Evolutionary conservation across 2,888 invertebrate genomes (phyloP), one percentile per base, ranked within the genome.

Genomic region (Lithophane leautieri): DNA sequence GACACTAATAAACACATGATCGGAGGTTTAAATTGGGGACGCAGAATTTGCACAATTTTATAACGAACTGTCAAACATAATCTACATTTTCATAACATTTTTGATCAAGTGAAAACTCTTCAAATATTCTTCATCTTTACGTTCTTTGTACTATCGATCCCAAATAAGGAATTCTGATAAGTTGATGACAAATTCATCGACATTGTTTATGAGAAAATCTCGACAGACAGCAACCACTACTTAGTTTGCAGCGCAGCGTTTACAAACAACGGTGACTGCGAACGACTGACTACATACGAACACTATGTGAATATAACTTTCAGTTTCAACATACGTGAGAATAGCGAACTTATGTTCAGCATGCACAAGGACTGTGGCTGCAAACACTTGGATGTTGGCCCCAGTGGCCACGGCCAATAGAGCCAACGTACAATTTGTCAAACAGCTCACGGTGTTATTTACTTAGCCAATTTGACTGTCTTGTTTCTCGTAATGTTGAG

Each of bases 261-360:
- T 94, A 95, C 94, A 94, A 94, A 94, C 95, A 94, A 91, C 91
- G 84, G 90, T 85, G 91, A 89, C 92, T 89, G 91, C 91, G 90
- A 93, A 91, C 91, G 91, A 93, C 91, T 93, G 93, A 91, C 93
- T 94, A 92, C 94, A 92, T 90, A 84, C 89, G 86, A 85, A 89
- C 89, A 83, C 84, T 86, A 87, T 86, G 89, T 91, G 90, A 91
- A 93, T 91, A 91, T 90, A 89, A 89, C 91, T 92, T 89, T 91
- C 89, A 88, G 91, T 92, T 93, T 90, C 91, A 88, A 86, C 73
- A 79, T 80, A 83, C 75, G 83, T 77, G 70, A 82, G 81, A 77
- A 77, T 79, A 78, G 68, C 72, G 82, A 81, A 81, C 81, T 77
- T 83, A 83, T 83, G 77, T 81, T 76, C 70, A 81, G 63, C 61